phyloP scores from a whole-genome alignment of 2,797 vertebrate species.

The Acanthurus lineatus region DNA sequence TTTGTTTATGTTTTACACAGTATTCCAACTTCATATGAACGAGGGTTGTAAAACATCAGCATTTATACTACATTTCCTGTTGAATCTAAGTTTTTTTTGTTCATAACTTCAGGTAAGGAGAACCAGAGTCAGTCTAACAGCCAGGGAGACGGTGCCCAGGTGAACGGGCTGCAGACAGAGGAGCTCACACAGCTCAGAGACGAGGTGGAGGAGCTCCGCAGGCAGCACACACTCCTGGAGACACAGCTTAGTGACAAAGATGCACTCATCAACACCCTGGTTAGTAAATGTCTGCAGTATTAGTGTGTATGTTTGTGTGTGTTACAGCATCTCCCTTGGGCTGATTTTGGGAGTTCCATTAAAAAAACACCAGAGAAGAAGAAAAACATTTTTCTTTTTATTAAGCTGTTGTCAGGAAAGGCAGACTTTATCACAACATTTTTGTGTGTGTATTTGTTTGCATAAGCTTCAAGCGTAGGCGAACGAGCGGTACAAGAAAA shows the following conservation, averaged over 20 bases:
- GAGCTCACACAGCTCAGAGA: constrained; percentile 89
- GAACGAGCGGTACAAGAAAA: background rate
- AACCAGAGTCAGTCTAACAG: constrained; percentile 85
- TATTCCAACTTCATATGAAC: too few species aligned
- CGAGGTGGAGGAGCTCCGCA: constrained; percentile 91
- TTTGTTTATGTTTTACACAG: too few species aligned
- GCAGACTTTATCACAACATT: background rate
- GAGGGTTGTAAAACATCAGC: background rate
- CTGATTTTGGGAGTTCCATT: background rate
- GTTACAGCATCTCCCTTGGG: too few species aligned
- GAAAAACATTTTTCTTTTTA: background rate
- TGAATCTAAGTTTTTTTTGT: constrained; percentile 5
- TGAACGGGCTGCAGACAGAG: constrained; percentile 94
- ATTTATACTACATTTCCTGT: background rate
- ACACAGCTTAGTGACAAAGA: constrained; percentile 91
- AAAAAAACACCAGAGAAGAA: background rate
- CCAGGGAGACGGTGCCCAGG: constrained; percentile 84
- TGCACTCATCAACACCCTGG: constrained; percentile 88
- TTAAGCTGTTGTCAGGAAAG: too few species aligned
- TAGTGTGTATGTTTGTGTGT: background rate
- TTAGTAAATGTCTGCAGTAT: constrained; percentile 65
- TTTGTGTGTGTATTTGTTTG: background rate
- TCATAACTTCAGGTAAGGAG: constrained; percentile 89
- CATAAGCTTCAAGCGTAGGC: background rate
- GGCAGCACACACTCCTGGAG: constrained; percentile 87